Conservation (phyloP, 2,797 vertebrate species). For the Clarias laeviceps region DNA sequence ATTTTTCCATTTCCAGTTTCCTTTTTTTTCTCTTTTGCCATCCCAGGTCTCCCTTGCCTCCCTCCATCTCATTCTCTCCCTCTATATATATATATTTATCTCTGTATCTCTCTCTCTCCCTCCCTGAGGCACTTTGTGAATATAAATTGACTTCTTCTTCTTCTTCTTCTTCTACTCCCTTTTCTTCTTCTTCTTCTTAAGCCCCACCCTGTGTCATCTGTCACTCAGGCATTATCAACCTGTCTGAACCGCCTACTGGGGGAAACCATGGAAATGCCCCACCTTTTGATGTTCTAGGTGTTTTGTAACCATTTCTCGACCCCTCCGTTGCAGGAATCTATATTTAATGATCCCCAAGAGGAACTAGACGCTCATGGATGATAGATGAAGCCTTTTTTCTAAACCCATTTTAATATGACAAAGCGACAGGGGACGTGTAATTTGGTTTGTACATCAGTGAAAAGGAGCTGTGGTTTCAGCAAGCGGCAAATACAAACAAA, state of each 20-base stretch:
- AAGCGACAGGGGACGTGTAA: not conserved
- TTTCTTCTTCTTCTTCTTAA: not conserved
- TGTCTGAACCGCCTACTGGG: constrained; percentile 33
- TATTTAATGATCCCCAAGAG: not conserved
- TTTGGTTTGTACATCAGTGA: not conserved
- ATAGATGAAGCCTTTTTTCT: not conserved
- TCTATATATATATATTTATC: not conserved
- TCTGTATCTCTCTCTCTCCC: not conserved
- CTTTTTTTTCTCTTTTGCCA: not conserved
- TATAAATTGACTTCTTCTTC: not conserved
- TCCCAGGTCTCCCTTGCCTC: not conserved
- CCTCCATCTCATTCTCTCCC: not conserved
- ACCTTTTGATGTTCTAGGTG: not conserved
- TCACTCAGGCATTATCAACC: constrained; percentile 43
- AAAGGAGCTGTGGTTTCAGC: not conserved
- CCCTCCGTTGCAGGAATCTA: too few species aligned
- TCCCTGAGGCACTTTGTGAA: not conserved
- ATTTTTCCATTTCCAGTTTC: not conserved
- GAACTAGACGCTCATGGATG: not conserved
- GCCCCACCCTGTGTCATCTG: constrained; percentile 36
- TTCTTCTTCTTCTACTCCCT: not conserved
- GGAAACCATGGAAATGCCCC: constrained; percentile 48
- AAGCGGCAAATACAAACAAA: not conserved
- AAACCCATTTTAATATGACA: not conserved
- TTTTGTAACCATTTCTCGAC: not conserved